phyloP scores from a whole-genome alignment of 2,113 vertebrate genomes.

The Anthoscopus minutus region DNA sequence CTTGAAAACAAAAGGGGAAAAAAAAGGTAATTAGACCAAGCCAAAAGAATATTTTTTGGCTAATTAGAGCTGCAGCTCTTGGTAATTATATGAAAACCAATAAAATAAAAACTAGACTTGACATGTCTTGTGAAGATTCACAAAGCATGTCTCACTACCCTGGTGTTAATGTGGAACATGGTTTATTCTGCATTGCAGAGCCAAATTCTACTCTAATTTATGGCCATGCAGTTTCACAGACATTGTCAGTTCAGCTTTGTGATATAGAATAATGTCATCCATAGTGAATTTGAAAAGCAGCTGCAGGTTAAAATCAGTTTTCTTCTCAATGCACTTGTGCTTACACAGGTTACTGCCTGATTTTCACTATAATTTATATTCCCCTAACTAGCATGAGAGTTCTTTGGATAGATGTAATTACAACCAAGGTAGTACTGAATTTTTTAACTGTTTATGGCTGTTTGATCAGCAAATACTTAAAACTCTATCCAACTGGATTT shows the following conservation, averaged over 20 bases:
- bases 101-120: neutral
- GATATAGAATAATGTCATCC: neutral
- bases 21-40: neutral
- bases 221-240: neutral
- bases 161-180: neutral
- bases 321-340: neutral
- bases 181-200: neutral
- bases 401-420: neutral
- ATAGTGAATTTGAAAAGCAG: neutral
- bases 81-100: neutral
- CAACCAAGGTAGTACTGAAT: neutral
- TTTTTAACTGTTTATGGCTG: neutral
- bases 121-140: neutral
- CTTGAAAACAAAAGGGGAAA: neutral
- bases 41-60: neutral
- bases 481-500: neutral
- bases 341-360: neutral
- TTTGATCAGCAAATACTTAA: neutral
- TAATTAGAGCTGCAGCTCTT: neutral
- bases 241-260: neutral
- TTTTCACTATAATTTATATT: neutral
- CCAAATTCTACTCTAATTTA: neutral
- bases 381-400: neutral
- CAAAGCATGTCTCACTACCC: neutral
- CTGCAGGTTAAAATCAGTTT: neutral